Conservation (phyloP, 2,888 invertebrate species). For the Lasioglossum vierecki region DNA sequence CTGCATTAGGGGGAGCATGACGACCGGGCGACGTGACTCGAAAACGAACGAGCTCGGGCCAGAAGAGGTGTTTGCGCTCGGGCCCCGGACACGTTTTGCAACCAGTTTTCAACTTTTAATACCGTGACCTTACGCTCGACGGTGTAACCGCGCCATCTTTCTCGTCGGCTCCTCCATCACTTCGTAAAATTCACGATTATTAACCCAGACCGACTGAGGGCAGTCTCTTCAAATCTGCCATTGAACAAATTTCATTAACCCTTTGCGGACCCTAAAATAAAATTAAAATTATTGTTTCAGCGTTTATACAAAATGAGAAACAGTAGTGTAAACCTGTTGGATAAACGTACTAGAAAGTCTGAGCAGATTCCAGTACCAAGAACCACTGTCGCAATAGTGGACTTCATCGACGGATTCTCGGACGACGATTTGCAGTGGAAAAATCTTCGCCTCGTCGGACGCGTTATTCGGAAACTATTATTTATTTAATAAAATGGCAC, state of each 20-base stretch:
- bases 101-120: slow-evolving; percentile 29
- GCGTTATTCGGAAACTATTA: background rate
- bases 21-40: slow-evolving; percentile 26
- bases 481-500: background rate
- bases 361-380: background rate
- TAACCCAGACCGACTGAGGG: background rate
- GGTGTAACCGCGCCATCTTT: background rate
- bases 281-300: background rate
- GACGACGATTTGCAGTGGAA: background rate
- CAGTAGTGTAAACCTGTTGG: background rate
- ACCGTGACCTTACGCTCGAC: slow-evolving; percentile 10
- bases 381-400: background rate
- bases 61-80: background rate
- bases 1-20: slow-evolving; percentile 28
- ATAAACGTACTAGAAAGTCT: background rate
- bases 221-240: background rate
- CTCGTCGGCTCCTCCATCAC: background rate
- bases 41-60: slow-evolving; percentile 19
- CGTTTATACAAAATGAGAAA: background rate
- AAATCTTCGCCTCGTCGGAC: background rate
- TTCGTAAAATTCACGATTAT: background rate
- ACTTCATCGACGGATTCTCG: background rate
- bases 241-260: background rate
- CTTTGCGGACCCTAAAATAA: background rate
- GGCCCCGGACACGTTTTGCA: slow-evolving; percentile 4